Evolutionary conservation across 2,888 invertebrate species (phyloP), one percentile per base, ranked within the genome.

Genomic region (Ormia ochracea): DNA sequence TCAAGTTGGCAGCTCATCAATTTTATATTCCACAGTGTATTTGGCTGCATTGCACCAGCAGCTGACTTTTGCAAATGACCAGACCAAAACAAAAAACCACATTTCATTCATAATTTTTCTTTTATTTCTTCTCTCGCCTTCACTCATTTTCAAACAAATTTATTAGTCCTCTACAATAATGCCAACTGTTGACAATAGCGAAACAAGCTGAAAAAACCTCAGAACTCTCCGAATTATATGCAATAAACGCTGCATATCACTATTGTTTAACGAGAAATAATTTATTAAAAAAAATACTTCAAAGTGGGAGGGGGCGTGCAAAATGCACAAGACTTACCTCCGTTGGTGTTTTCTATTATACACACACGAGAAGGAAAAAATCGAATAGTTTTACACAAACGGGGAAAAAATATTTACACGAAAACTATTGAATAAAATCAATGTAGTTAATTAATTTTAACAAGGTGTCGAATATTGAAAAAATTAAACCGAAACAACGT

Each of bases 401-500:
- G 1, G 12, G 26, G 23, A 23, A 4, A 45, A 68, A 43, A 19
- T 12, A 31, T 5, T 9, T 10, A 38, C 26, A 9, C 17, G 17
- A 58, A 31, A 17, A 17, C 12, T 38, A 28, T 10, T 56, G 12
- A 38, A 19, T 12, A 52, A 23, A 1, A n/a, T 26, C 19, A 56
- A 28, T 45, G 19, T n/a, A 33, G 70, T 56, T 31, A 21, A 33
- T 26, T 38, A 78, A 78, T 48, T 52, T 61, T 21, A 65, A 81
- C 83, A 85, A 85, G 83, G 72, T 78, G 78, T 75, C 75, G 70
- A 58, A 66, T n/a, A 59, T 66, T 73, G 80, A 68, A 36, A 80
- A 76, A 52, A 85, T 84, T 85, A 85, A 85, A 83, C 84, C 85
- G 83, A 85, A 84, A 77, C 84, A 82, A 82, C 84, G 85, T 84